Evolutionary conservation across 2,888 invertebrate species (phyloP).

Genomic region (Dione vanillae): DNA sequence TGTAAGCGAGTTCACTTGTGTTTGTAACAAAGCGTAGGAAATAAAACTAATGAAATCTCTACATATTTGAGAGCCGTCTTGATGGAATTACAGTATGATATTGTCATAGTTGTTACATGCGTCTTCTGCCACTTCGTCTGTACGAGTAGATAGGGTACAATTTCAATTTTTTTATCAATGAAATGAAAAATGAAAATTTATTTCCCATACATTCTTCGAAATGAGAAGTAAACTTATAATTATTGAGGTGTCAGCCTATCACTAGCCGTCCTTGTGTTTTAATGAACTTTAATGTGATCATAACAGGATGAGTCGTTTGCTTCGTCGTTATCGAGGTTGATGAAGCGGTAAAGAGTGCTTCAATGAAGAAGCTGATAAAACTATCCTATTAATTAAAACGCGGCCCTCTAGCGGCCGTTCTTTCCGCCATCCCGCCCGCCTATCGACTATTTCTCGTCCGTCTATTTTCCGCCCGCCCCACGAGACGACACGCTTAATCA

Average conservation of each 20-base stretch:
- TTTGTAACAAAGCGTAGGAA: neutral
- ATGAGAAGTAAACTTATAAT: neutral
- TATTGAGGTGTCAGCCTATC: neutral
- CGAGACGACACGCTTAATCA: slow-evolving; percentile 47
- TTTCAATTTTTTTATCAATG: too few species aligned
- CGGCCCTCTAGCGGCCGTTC: slow-evolving; percentile 51
- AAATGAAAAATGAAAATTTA: too few species aligned
- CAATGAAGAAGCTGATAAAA: slow-evolving; percentile 54
- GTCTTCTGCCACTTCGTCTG: too few species aligned
- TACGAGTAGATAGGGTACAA: too few species aligned
- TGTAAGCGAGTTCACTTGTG: neutral
- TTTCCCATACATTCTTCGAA: neutral
- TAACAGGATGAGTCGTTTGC: neutral
- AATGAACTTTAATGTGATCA: slow-evolving; percentile 2
- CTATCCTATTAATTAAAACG: slow-evolving; percentile 66
- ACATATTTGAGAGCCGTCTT: neutral
- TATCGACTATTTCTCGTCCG: neutral
- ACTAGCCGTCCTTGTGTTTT: too few species aligned
- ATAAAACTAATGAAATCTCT: neutral
- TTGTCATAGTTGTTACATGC: too few species aligned
- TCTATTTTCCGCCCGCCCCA: neutral
- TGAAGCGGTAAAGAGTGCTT: slow-evolving; percentile 39
- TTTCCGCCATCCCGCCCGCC: neutral
- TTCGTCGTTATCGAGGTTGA: neutral
- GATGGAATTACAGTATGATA: too few species aligned